A percentile compares a stretch with the other conserved stretches of the same genome.
These are phyloP conservation scores for Microcebus griseorufus DNA, from an alignment of 2,113 vertebrate species.

Conservation along the genomic window DNA sequence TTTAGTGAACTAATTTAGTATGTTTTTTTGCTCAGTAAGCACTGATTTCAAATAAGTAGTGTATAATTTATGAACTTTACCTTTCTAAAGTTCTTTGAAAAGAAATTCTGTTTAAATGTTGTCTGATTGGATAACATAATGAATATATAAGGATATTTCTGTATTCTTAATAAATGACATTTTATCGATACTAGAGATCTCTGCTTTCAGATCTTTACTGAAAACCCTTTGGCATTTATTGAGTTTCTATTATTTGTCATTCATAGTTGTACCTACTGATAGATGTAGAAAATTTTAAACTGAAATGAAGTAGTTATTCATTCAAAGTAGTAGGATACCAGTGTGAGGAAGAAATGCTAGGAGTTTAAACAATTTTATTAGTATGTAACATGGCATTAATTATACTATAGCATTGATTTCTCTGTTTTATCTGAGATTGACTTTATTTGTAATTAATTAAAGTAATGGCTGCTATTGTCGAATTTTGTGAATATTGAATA, in stretches of 20 bases:
- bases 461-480: background rate
- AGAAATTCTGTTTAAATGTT: background rate
- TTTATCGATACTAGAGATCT: background rate
- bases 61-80: background rate
- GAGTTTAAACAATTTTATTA: background rate
- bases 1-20: background rate
- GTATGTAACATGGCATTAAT: background rate
- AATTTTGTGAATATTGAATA: background rate
- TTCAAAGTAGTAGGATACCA: background rate
- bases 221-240: background rate
- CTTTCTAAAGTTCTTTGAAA: background rate
- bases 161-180: background rate
- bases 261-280: background rate
- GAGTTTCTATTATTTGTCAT: background rate
- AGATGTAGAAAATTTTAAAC: background rate
- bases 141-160: background rate
- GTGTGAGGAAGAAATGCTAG: background rate
- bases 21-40: background rate
- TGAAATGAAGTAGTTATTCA: background rate
- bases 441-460: slow-evolving; percentile 6
- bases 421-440: background rate
- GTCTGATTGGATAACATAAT: background rate
- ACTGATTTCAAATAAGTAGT: background rate
- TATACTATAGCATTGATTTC: background rate
- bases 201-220: background rate